phyloP scores from a whole-genome alignment of 2,888 invertebrate species.

The Troides oblongomaculatus region DNA sequence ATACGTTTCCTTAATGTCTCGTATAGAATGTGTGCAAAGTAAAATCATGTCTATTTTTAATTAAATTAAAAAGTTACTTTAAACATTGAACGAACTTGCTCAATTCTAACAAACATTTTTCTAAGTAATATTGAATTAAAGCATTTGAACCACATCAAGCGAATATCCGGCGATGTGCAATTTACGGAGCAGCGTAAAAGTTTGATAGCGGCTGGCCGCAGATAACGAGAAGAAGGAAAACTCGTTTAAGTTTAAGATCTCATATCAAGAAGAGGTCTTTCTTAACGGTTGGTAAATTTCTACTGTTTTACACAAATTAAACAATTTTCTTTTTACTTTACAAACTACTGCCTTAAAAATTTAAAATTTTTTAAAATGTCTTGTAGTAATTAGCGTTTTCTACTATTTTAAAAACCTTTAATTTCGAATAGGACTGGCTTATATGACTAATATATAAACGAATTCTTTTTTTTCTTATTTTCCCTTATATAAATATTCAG shows the following conservation, averaged over 20 bases:
- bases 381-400: too few relatives aligned
- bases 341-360: neutral
- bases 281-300: slow-evolving; percentile 2
- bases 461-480: too few relatives aligned
- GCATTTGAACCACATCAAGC: slow-evolving; percentile 14
- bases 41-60: too few relatives aligned
- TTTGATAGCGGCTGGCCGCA: slow-evolving; percentile 17
- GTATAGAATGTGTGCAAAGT: too few relatives aligned
- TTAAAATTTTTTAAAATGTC: neutral
- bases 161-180: slow-evolving; percentile 22
- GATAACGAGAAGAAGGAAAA: slow-evolving; percentile 22
- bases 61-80: too few relatives aligned
- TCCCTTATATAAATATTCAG: too few relatives aligned
- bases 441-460: too few relatives aligned
- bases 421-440: too few relatives aligned
- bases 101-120: neutral
- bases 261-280: slow-evolving; percentile 4
- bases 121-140: slow-evolving; percentile 4
- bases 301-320: neutral
- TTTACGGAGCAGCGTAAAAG: slow-evolving; percentile 22
- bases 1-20: too few relatives aligned
- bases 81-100: too few relatives aligned
- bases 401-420: too few relatives aligned
- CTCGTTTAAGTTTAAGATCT: slow-evolving; percentile 22
- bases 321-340: neutral